Evolutionary conservation across 1,140 invertebrate species (phyloP), one percentile per base, ranked within the genome.

Genomic region (Zaprionus ghesquierei): DNA sequence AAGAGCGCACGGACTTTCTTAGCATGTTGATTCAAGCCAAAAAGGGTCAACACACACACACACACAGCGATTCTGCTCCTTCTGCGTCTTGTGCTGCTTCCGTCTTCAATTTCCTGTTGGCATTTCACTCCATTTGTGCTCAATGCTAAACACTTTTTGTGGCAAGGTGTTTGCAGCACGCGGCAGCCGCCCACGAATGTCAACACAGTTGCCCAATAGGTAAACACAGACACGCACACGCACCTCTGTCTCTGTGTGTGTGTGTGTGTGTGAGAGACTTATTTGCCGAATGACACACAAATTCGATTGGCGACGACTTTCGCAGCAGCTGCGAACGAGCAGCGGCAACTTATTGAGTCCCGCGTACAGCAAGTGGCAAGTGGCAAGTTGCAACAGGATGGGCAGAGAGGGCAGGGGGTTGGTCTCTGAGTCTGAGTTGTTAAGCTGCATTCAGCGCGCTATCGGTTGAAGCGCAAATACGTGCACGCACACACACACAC

Each of bases 221-320:
- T 46, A 55, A 38, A 54, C 46, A 62, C 29, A 62, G 29, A 35
- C 27, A 55, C 31, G 31, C 31, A 10, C 27, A 22, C 49, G 27
- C 44, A 59, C n/a, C n/a, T n/a, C n/a, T n/a, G n/a, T n/a, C n/a
- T n/a, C n/a, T n/a, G n/a, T n/a, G n/a, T n/a, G 22, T 27, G 10
- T 23, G 33, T 5, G 62, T 27, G 38, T 41, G 56, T 31, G 62
- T 20, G 56, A 50, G 49, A 55, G 31, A 64, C 79, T 75, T 84
- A 76, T 82, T 82, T 84, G 66, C 79, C 65, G 81, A 84, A 68
- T 77, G 80, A 77, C 77, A 85, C 75, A 81, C 73, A 77, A 85
- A 81, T 86, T 86, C 79, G 79, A 65, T 81, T 73, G 71, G 71
- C 75, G 79, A 70, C 79, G 72, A 72, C 66, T 49, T 65, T 44